These are phyloP conservation scores for Pelobates cultripes DNA, from an alignment of 2,797 vertebrate genomes.

Conservation along the genomic window DNA sequence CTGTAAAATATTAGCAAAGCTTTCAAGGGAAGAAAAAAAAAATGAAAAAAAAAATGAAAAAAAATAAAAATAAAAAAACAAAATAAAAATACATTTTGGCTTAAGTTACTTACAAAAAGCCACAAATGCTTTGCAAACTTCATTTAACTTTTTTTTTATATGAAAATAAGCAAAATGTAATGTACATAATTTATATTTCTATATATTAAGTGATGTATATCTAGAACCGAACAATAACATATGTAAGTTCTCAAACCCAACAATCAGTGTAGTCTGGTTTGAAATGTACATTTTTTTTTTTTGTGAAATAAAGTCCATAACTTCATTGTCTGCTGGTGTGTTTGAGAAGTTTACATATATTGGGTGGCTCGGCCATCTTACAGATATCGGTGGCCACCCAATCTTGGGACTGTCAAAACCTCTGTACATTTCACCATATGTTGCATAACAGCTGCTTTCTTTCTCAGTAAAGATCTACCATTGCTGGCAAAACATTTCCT, in stretches of 20 bases:
- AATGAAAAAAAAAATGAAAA: constrained; percentile 61
- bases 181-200: constrained; percentile 92
- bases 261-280: constrained; percentile 83
- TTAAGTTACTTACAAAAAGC: constrained; percentile 99
- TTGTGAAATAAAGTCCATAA: constrained; percentile 75
- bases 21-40: constrained; percentile 75
- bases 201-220: constrained; percentile 97
- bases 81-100: constrained; percentile 95
- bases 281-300: constrained; percentile 63
- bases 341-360: constrained; percentile 63
- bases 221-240: constrained; percentile 84
- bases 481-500: constrained; percentile 82
- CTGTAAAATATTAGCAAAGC: constrained; percentile 97
- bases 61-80: constrained; percentile 42
- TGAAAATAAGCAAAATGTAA: constrained; percentile 99
- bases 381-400: constrained; percentile 69
- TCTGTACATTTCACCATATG: constrained; percentile 96
- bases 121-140: constrained; percentile 99
- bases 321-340: constrained; percentile 66
- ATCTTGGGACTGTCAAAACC: constrained; percentile 82
- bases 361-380: constrained; percentile 65
- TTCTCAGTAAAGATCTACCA: constrained; percentile 92
- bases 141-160: constrained; percentile 89
- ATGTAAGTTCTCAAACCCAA: constrained; percentile 82
- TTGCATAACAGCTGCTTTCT: constrained; percentile 97